These are phyloP conservation scores for Meloe dianella DNA, from an alignment of 2,888 invertebrate genomes.

Conservation along the genomic window DNA sequence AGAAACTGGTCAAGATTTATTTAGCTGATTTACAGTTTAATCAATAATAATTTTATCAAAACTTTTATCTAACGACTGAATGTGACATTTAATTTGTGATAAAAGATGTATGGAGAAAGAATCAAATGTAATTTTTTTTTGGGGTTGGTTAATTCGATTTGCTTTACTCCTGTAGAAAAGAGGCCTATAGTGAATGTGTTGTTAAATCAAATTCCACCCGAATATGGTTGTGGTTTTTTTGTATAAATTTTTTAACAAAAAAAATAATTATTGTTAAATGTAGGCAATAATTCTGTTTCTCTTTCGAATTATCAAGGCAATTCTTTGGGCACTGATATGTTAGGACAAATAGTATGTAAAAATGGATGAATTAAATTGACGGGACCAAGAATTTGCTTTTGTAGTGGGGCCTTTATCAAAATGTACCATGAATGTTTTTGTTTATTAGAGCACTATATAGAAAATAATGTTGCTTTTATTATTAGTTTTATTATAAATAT, in stretches of 20 bases:
- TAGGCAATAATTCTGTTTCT: not conserved
- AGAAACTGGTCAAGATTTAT: constrained; percentile 65
- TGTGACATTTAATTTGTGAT: constrained; percentile 2
- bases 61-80: not conserved
- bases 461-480: constrained; percentile 17
- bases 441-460: not conserved
- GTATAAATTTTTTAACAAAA: not conserved
- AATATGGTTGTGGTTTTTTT: constrained; percentile 3
- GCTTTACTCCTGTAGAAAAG: not conserved
- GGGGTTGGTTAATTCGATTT: not conserved
- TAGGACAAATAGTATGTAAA: too few relatives aligned
- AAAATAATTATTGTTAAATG: not conserved
- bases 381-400: constrained; percentile 48
- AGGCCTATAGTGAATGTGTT: not conserved
- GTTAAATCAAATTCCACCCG: not conserved
- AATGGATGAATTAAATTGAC: constrained; percentile 17
- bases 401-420: constrained; percentile 44
- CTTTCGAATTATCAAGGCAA: not conserved
- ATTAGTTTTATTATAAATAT: constrained; percentile 20
- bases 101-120: not conserved
- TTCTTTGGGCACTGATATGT: not conserved
- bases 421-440: constrained; percentile 8
- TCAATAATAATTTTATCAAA: not conserved
- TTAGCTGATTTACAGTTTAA: constrained; percentile 49
- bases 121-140: not conserved